These are phyloP conservation scores for Aethina tumida DNA, from an alignment of 1,140 invertebrate species.

Conservation along the genomic window DNA sequence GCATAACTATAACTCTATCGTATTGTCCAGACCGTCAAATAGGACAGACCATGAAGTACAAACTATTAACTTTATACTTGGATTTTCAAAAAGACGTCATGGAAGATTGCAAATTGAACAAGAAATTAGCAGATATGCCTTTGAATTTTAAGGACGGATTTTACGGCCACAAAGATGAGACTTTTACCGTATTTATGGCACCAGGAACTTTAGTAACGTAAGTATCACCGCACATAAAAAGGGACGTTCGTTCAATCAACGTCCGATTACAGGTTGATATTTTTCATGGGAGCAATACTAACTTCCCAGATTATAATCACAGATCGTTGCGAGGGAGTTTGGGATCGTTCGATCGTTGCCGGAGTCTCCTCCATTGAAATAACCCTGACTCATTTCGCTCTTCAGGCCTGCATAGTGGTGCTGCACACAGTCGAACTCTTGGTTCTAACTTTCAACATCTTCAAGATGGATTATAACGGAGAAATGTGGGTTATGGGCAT, in stretches of 20 bases:
- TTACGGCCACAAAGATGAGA: constrained; percentile 55
- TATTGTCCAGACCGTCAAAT: constrained; percentile 58
- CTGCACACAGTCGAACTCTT: constrained; percentile 44
- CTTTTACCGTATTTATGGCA: constrained; percentile 63
- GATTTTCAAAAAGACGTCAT: constrained; percentile 46
- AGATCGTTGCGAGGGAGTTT: constrained; percentile 69
- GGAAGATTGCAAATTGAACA: constrained; percentile 45
- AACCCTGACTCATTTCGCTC: constrained; percentile 60
- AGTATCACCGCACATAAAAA: constrained; percentile 25
- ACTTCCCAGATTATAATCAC: constrained; percentile 71
- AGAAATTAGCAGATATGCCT: constrained; percentile 46
- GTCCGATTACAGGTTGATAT: constrained; percentile 52
- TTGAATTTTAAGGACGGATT: constrained; percentile 55
- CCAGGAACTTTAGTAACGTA: constrained; percentile 67
- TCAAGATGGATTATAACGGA: constrained; percentile 36
- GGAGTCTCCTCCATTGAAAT: constrained; percentile 47
- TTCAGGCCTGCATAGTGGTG: constrained; percentile 64
- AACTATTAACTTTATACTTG: constrained; percentile 52
- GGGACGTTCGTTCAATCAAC: background rate
- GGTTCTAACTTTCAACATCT: constrained; percentile 38
- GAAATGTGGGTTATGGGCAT: constrained; percentile 29
- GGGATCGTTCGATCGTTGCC: constrained; percentile 65
- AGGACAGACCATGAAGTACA: constrained; percentile 49
- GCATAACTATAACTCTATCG: constrained; percentile 1
- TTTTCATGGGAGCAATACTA: constrained; percentile 67